Percentiles rank a stretch among this genome's conserved stretches.
These are phyloP conservation scores for Aphaenogaster ashmeadi DNA, from an alignment of 1,140 invertebrate species.

Conservation along the genomic window DNA sequence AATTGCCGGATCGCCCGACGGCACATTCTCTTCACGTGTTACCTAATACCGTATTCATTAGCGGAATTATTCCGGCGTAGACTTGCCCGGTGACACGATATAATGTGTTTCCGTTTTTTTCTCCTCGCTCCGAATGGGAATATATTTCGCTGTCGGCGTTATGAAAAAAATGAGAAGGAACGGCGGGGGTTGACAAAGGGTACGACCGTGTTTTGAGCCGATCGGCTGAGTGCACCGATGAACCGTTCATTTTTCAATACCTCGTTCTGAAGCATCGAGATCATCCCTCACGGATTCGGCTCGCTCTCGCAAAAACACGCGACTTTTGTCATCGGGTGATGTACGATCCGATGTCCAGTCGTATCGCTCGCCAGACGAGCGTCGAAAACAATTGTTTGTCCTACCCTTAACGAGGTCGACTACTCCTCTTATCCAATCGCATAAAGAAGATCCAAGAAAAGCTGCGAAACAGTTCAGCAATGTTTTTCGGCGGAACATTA, in stretches of 20 bases:
- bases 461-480: neutral
- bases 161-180: slow-evolving; percentile 31
- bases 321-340: slow-evolving; percentile 79
- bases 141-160: slow-evolving; percentile 50
- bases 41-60: slow-evolving; percentile 67
- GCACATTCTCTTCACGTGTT: slow-evolving; percentile 32
- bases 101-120: slow-evolving; percentile 18
- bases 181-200: slow-evolving; percentile 56
- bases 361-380: slow-evolving; percentile 44
- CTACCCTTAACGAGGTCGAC: slow-evolving; percentile 59
- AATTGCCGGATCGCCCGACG: slow-evolving; percentile 27
- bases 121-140: slow-evolving; percentile 38
- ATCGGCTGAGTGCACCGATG: slow-evolving; percentile 76
- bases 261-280: slow-evolving; percentile 69
- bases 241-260: slow-evolving; percentile 79
- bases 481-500: slow-evolving; percentile 12
- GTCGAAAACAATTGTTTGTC: slow-evolving; percentile 67
- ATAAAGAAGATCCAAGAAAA: slow-evolving; percentile 16
- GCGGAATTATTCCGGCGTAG: slow-evolving; percentile 63
- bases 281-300: slow-evolving; percentile 76
- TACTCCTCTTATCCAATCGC: slow-evolving; percentile 2
- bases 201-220: slow-evolving; percentile 67
- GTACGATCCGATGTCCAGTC: slow-evolving; percentile 68
- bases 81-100: neutral
- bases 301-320: slow-evolving; percentile 72